Evolutionary conservation across 1,140 invertebrate species (phyloP).

Genomic region (Goniozus legneri): DNA sequence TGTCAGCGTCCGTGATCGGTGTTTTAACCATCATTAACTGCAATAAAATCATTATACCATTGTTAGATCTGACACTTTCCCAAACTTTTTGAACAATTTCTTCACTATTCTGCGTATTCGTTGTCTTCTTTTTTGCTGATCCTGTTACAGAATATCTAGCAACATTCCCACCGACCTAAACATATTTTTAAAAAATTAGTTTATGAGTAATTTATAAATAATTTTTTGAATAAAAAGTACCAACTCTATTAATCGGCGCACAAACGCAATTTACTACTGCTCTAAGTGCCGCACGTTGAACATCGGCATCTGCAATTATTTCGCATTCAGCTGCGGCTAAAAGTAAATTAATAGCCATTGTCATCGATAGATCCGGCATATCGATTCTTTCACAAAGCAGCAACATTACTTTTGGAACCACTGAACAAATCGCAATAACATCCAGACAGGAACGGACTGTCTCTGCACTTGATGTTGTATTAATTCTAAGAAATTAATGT

Average conservation of each 20-base stretch:
- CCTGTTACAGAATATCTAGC: conserved; percentile 62
- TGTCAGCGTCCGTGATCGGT: conserved; percentile 95
- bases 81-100: conserved; percentile 88
- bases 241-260: conserved; percentile 74
- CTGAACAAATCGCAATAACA: conserved; percentile 83
- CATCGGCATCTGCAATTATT: conserved; percentile 83
- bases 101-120: conserved; percentile 71
- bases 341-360: conserved; percentile 72
- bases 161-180: conserved; percentile 61
- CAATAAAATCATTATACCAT: conserved; percentile 88
- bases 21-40: conserved; percentile 87
- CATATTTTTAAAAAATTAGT: neutral
- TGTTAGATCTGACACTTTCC: conserved; percentile 89
- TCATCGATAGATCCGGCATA: conserved; percentile 70
- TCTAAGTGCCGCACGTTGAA: conserved; percentile 84
- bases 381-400: conserved; percentile 76
- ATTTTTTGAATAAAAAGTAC: neutral
- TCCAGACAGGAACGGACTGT: conserved; percentile 87
- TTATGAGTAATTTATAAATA: neutral
- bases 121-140: conserved; percentile 72
- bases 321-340: conserved; percentile 86
- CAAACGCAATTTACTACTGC: conserved; percentile 92
- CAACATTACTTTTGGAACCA: conserved; percentile 83
- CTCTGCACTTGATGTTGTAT: conserved; percentile 66
- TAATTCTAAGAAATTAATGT: conserved; percentile 29